Percentiles rank a stretch among this genome's conserved stretches.
Conservation (phyloP, 2,113 vertebrate species). For the Rallus limicola region DNA sequence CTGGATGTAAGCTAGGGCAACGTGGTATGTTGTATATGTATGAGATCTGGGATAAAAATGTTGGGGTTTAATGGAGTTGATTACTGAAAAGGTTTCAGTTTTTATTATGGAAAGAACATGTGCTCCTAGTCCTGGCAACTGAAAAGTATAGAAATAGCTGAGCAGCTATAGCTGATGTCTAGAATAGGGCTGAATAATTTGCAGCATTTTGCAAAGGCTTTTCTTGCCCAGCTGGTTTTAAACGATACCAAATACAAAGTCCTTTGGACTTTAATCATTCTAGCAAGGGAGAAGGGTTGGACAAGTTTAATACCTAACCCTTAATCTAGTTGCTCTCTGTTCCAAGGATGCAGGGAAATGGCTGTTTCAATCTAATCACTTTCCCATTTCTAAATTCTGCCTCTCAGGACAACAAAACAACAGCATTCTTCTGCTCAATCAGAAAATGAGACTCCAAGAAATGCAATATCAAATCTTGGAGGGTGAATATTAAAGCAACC, state of each 20-base stretch:
- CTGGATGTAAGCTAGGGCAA: background rate
- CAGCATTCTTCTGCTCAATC: background rate
- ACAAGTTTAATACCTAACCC: background rate
- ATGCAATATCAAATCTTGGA: background rate
- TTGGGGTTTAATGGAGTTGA: background rate
- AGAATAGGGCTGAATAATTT: background rate
- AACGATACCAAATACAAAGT: conserved; percentile 5
- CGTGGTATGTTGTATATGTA: background rate
- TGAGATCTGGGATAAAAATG: background rate
- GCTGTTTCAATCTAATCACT: background rate
- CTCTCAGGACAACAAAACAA: background rate
- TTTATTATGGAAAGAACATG: background rate
- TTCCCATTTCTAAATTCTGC: conserved; percentile 17
- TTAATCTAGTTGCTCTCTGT: background rate
- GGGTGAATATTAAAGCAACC: background rate
- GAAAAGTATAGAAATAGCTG: background rate
- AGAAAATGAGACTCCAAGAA: background rate
- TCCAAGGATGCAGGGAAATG: background rate
- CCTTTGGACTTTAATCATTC: background rate
- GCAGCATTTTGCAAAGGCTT: background rate
- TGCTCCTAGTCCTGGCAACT: background rate
- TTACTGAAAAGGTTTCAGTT: background rate
- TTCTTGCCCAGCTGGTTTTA: conserved; percentile 21
- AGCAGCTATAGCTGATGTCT: background rate
- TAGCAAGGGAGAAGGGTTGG: background rate